Base-by-base conservation (phyloP, 2,888 invertebrate genomes). In the Drosophila anomalipes region DNA sequence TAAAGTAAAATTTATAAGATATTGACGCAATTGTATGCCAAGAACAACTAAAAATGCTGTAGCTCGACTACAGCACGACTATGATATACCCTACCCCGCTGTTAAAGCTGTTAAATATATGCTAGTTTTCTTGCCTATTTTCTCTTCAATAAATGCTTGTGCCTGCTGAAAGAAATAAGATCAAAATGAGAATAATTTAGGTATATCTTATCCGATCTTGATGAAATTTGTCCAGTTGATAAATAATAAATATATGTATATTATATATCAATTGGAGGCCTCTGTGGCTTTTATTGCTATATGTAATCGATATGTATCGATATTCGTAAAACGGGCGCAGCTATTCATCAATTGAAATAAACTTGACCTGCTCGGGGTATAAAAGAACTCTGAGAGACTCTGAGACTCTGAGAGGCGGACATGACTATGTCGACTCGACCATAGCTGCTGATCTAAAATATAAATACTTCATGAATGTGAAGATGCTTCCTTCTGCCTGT, bases 1-100 rank as follows among this genome's bases (percentile, higher is more conserved):
- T 47, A 28, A 72, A 71, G 76, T 71, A 76, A 22, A 79, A 77
- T 62, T 67, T 76, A 63, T 66, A 28, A 30, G 33, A 52, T 52
- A 51, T 44, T 52, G 26, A 10, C 41, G n/a, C 51, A 84, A 86
- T 87, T 64, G 69, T 72, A 83, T 83, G 73, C 74, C 80, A 67
- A 66, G 82, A 86, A 86, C 77, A 14, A 22, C 7, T 47, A 9
- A 26, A 22, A 47, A 47, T 47, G 22, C 22, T 47, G 22, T 44
- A 44, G 47, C 35, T 16, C 16, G 22, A 47, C 4, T 47, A 14
- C 22, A 47, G 47, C 14, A 26, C 22, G 22, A 7, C 47, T 26
- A 26, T 26, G 4, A 26, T 26, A 26, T 47, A 16, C 22, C 7
- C 16, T 47, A 16, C 22, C 7, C 16, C 22, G 14, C 22, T 22